A percentile compares a stretch with the other conserved stretches of the same genome.
Conservation (phyloP, 2,797 vertebrate species). For the Sitta carolinensis region DNA sequence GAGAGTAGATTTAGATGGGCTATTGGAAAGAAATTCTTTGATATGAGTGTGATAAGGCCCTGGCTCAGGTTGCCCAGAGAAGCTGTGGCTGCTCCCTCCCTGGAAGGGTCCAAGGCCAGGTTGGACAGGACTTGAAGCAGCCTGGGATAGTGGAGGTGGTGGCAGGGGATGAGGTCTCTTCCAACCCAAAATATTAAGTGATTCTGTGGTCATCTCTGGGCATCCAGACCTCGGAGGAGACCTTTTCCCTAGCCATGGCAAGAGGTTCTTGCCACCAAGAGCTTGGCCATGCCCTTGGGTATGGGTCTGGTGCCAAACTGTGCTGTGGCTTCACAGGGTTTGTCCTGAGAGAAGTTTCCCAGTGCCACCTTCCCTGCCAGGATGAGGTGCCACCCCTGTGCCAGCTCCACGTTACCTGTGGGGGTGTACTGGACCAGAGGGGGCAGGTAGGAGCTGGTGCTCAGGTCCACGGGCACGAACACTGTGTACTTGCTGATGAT, state of each 20-base stretch:
- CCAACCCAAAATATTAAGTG: neutral
- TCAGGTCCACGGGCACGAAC: slow-evolving; percentile 88
- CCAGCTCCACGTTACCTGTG: slow-evolving; percentile 44
- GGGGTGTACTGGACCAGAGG: slow-evolving; percentile 82
- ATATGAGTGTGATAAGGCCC: neutral
- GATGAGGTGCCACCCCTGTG: neutral
- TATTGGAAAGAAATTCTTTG: neutral
- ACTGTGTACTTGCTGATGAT: slow-evolving; percentile 93
- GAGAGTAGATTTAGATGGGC: neutral
- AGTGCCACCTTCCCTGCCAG: neutral
- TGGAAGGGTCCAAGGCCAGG: neutral
- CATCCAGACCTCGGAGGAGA: neutral
- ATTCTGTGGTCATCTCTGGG: neutral
- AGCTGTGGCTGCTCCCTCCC: neutral
- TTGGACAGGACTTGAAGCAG: fast-evolving
- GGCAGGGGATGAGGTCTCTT: neutral
- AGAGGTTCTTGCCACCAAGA: neutral
- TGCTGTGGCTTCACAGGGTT: neutral
- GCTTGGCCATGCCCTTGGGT: neutral
- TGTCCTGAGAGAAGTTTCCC: neutral
- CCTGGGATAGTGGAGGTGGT: neutral
- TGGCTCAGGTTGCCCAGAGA: neutral
- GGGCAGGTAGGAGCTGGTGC: slow-evolving; percentile 86
- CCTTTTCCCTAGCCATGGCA: neutral
- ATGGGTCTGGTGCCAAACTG: neutral